A percentile compares a stretch with the other conserved stretches of the same genome.
Evolutionary conservation across 2,113 vertebrate species (phyloP).

Genomic region (rabbit (Oryctolagus cuniculus)): mOryCun1.1 NC_091432.1:235038501-235039000

Average conservation of each 20-base stretch:
- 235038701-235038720: neutral
- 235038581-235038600: neutral
- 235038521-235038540: neutral
- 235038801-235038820: too few species aligned
- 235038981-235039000: neutral
- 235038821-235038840: too few species aligned
- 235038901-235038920: neutral
- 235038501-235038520: neutral
- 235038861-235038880: neutral
- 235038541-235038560: neutral
- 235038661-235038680: neutral
- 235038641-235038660: neutral
- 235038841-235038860: fast-evolving
- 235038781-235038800: neutral
- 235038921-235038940: neutral
- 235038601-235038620: neutral
- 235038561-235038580: neutral
- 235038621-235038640: neutral
- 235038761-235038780: neutral
- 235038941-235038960: too few species aligned
- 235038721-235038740: neutral
- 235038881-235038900: too few species aligned
- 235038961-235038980: neutral
- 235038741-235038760: neutral
- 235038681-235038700: neutral